Base-by-base conservation (phyloP, 1,140 invertebrate genomes). In the Nasonia longicornis region DNA sequence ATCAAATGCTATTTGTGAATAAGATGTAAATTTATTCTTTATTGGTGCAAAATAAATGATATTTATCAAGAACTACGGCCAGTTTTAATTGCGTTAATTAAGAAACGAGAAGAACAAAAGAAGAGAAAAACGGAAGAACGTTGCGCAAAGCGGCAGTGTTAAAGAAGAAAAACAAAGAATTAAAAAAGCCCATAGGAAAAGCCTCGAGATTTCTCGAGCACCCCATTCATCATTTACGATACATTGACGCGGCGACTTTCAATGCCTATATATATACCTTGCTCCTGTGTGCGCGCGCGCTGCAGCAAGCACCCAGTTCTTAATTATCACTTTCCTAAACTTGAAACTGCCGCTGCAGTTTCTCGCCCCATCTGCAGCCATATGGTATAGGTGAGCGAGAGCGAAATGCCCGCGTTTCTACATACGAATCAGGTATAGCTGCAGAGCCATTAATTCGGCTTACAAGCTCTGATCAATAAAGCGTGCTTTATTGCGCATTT, bases 321-420 rank as follows among this genome's bases (percentile, higher is more conserved):
- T 72, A 82, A 82, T 82, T 82, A 73, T 82, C 75, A 71, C 80
- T 73, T 42, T 76, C 20, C 70, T 29, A 77, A 73, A 58, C 48
- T 80, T 74, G 42, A 64, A 81, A 77, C 66, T 66, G 26, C 10
- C 22, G 66, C 35, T 16, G 48, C n/a, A 45, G 48, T 66, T 77
- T 45, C 74, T 29, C 45, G 74, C 12, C 63, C 45, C 48, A 31
- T 69, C 64, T 66, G 42, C 58, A 72, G 14, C 22, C 6, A 29
- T 31, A 16, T 35, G 3, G 31, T 22, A 76, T 52, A 29, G 10
- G 22, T 31, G 12, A 67, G 26, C 12, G 22, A 16, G 48, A 52
- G 48, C 14, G 14, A 58, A 58, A 58, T 58, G 20, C 20, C 52
- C 20, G 52, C 52, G 4, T 52, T 52, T 64, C 2, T 74, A 45